These are phyloP conservation scores for Mormyrus hasselquistii DNA, from an alignment of 2,797 vertebrate species.

Conservation along the genomic window DNA sequence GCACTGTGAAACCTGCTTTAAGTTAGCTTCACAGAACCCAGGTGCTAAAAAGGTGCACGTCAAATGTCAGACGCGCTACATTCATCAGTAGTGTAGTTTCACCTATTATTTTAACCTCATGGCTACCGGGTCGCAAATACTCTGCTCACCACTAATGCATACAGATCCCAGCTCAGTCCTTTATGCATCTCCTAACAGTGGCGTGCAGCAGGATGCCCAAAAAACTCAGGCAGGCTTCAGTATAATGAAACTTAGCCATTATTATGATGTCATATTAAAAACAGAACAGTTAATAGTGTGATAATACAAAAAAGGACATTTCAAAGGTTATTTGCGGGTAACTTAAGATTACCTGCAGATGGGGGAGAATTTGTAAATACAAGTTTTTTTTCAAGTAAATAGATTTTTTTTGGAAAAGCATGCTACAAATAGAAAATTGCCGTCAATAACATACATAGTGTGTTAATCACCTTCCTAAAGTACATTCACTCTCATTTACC, in stretches of 20 bases:
- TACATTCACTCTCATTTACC: neutral
- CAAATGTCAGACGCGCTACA: neutral
- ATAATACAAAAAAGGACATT: neutral
- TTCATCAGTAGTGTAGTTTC: neutral
- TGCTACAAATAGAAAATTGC: neutral
- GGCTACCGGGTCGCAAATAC: neutral
- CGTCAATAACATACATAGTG: neutral
- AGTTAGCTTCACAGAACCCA: neutral
- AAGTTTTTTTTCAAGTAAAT: slow-evolving; percentile 2
- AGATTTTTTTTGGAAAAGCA: neutral
- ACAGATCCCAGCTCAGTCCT: neutral
- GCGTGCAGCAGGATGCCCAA: neutral
- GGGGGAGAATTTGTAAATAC: neutral
- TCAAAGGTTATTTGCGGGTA: neutral
- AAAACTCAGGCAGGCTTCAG: neutral
- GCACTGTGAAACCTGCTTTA: neutral
- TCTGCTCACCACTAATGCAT: neutral
- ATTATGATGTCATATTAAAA: neutral
- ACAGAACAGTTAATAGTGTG: neutral
- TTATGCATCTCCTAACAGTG: neutral
- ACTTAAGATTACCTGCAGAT: neutral
- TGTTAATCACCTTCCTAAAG: neutral
- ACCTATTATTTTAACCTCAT: neutral
- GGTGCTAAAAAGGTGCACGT: neutral
- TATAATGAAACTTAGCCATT: neutral